Conservation (phyloP, 2,113 vertebrate species). For the Sturnus vulgaris region DNA sequence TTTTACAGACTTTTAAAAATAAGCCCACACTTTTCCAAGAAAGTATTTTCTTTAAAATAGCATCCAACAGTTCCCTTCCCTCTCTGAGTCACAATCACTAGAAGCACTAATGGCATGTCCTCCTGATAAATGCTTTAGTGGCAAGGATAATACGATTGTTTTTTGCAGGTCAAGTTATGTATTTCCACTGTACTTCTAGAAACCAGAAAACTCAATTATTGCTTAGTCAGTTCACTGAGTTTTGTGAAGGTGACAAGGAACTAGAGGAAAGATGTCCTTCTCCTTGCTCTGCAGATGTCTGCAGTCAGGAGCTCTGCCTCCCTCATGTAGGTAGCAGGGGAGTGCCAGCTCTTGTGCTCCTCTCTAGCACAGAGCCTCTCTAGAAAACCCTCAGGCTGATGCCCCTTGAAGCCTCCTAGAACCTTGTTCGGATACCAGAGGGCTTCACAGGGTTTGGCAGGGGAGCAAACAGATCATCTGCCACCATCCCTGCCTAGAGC, state of each 20-base stretch:
- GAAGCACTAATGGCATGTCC: background rate
- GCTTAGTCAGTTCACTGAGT: background rate
- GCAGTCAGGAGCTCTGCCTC: rapidly evolving
- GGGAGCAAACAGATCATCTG: rapidly evolving
- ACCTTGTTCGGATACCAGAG: background rate
- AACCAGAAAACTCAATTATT: background rate
- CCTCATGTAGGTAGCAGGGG: rapidly evolving
- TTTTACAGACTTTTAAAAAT: background rate
- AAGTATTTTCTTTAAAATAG: background rate
- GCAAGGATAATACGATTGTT: background rate
- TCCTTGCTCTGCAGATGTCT: background rate
- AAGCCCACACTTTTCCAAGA: background rate
- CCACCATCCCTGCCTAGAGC: rapidly evolving
- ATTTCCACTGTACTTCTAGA: background rate
- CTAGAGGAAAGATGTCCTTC: background rate
- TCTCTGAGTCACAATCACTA: background rate
- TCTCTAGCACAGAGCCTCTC: background rate
- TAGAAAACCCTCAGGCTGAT: background rate
- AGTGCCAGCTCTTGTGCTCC: background rate
- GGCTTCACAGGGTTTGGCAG: background rate
- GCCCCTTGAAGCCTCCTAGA: background rate
- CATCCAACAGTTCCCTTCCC: background rate
- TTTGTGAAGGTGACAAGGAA: background rate
- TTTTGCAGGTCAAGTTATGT: background rate
- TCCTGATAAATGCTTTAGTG: background rate